Evolutionary conservation across 2,797 vertebrate species (phyloP).

Genomic region (Dicrostonyx torquatus): DNA sequence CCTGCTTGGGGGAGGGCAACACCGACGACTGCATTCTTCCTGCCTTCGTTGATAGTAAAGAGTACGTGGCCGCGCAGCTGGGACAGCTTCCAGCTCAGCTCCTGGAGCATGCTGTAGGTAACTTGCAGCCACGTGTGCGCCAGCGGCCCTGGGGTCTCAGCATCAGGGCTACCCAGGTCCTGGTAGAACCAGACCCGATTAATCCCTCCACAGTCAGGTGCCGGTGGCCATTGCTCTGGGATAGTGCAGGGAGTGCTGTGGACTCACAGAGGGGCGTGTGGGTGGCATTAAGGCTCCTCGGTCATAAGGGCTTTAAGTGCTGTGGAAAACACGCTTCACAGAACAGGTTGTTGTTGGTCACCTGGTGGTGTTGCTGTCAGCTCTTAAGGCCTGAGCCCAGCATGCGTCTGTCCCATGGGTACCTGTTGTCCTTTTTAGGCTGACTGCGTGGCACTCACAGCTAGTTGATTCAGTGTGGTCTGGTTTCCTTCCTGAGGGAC

Average conservation of each 20-base stretch:
- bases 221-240: neutral
- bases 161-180: conserved; percentile 51
- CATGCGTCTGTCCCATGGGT: neutral
- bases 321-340: neutral
- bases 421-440: neutral
- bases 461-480: neutral
- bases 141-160: conserved; percentile 76
- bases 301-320: neutral
- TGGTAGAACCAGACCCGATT: neutral
- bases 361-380: neutral
- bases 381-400: neutral
- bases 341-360: neutral
- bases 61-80: conserved; percentile 83
- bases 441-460: neutral
- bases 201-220: neutral
- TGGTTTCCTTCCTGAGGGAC: neutral
- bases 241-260: neutral
- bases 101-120: conserved; percentile 83
- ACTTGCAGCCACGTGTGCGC: conserved; percentile 76
- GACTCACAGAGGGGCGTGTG: neutral
- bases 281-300: neutral
- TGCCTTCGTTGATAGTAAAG: conserved; percentile 85
- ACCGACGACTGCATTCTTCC: conserved; percentile 86
- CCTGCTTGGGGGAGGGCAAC: conserved; percentile 85
- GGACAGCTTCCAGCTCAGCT: conserved; percentile 82